Percentiles rank a stretch among this genome's conserved stretches.
Conservation (phyloP, 2,888 invertebrate genomes). For the Myopa testacea region DNA sequence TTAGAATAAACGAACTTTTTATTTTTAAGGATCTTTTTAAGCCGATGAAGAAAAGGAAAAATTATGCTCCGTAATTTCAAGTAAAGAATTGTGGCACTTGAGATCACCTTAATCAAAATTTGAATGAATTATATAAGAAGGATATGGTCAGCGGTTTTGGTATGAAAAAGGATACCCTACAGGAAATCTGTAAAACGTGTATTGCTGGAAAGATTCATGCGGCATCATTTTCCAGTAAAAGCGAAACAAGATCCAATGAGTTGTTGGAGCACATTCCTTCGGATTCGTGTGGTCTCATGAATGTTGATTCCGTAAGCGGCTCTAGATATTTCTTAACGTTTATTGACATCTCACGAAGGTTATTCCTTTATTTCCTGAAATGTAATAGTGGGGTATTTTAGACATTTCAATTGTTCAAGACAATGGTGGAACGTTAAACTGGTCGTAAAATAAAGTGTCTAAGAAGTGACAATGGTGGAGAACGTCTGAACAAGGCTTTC, state of each 20-base stretch:
- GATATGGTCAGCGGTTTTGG: background rate
- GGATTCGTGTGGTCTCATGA: background rate
- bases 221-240: background rate
- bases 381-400: background rate
- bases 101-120: background rate
- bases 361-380: background rate
- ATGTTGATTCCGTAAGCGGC: background rate
- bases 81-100: background rate
- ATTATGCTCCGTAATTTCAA: background rate
- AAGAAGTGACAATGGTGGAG: conserved; percentile 6
- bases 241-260: background rate
- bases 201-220: background rate
- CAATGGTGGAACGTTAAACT: background rate
- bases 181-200: background rate
- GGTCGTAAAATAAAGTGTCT: conserved; percentile 9
- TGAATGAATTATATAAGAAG: background rate
- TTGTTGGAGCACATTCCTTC: background rate
- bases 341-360: background rate
- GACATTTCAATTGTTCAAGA: background rate
- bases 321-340: background rate
- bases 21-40: no score
- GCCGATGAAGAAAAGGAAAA: background rate
- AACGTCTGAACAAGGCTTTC: background rate
- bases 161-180: background rate
- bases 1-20: conserved; percentile 1